Percentiles rank a stretch among this genome's conserved stretches.
Evolutionary conservation across 2,888 invertebrate genomes (phyloP).

Genomic region (Drosophila siamana): DNA sequence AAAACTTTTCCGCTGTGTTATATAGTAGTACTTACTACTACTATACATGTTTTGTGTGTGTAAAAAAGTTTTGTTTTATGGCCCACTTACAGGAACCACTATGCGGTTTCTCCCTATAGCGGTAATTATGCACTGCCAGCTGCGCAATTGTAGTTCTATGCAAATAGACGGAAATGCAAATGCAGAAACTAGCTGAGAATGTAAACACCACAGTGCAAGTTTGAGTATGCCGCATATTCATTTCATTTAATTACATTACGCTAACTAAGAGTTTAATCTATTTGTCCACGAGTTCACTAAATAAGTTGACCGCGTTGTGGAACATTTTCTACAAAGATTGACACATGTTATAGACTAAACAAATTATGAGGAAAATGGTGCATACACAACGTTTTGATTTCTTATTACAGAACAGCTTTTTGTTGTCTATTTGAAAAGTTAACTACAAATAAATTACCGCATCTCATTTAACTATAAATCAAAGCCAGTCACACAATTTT

Average conservation of each 20-base stretch:
- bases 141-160: constrained; percentile 63
- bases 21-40: constrained; percentile 7
- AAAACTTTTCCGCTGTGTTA: constrained; percentile 48
- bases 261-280: background rate
- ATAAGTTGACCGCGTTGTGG: too few species aligned
- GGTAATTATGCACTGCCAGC: constrained; percentile 72
- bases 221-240: constrained; percentile 19
- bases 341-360: background rate
- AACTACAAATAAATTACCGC: too few species aligned
- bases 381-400: background rate
- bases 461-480: too few species aligned
- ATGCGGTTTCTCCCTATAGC: constrained; percentile 64
- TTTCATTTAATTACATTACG: constrained; percentile 31
- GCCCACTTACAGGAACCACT: constrained; percentile 66
- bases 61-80: constrained; percentile 72
- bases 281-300: background rate
- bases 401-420: too few species aligned
- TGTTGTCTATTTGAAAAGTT: too few species aligned
- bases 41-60: constrained; percentile 29
- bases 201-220: constrained; percentile 3
- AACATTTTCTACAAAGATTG: background rate
- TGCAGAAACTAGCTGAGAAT: constrained; percentile 31
- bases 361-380: background rate
- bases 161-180: constrained; percentile 42
- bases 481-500: too few species aligned